A percentile compares a stretch with the other conserved stretches of the same genome.
Conservation (phyloP, 2,797 vertebrate species). For the Pseudotriccus pelzelni region DNA sequence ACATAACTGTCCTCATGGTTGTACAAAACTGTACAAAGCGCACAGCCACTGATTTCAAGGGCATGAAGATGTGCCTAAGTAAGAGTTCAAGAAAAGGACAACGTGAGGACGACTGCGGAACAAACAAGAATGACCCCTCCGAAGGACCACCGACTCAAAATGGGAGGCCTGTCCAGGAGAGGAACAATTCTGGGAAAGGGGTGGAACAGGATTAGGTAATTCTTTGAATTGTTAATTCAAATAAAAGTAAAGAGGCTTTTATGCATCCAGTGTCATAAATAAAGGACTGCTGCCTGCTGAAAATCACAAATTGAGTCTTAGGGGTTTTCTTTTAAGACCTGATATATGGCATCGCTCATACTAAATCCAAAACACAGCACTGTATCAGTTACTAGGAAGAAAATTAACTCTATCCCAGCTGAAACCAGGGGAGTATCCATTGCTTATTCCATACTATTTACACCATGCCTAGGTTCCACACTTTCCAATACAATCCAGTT, state of each 20-base stretch:
- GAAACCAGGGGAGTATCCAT: not conserved
- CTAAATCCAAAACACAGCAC: not conserved
- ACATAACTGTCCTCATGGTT: not conserved
- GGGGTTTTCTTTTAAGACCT: no score
- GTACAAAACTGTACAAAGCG: not conserved
- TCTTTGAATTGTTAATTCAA: not conserved
- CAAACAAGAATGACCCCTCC: not conserved
- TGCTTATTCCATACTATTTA: not conserved
- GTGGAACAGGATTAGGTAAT: not conserved
- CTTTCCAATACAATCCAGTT: not conserved
- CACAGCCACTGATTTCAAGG: not conserved
- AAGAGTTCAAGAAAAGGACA: not conserved
- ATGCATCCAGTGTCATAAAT: no score
- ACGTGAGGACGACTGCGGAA: not conserved
- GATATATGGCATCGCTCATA: not conserved
- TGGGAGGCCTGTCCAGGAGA: not conserved
- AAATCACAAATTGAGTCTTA: no score
- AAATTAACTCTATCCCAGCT: not conserved
- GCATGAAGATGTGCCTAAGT: not conserved
- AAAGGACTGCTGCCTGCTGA: no score
- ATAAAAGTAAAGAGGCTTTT: no score
- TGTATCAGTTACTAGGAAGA: not conserved
- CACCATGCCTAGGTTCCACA: not conserved
- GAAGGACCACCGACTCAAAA: not conserved
- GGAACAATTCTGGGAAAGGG: not conserved